Conservation (phyloP, 2,888 invertebrate species). For the Aspidapion aeneum region DNA sequence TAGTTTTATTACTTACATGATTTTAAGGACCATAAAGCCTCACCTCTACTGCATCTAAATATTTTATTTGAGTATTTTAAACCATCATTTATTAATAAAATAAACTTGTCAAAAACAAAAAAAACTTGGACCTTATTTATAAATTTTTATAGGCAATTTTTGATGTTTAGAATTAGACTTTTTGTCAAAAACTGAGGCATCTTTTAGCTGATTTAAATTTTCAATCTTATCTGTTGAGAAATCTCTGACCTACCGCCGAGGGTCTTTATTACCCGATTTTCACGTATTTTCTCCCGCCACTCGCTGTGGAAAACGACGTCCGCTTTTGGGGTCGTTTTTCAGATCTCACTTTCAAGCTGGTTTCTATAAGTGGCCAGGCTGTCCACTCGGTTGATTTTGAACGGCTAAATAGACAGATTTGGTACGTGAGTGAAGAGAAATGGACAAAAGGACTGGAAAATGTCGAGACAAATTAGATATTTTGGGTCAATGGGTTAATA, state of each 20-base stretch:
- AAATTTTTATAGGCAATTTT: too few species aligned
- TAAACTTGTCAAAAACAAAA: too few species aligned
- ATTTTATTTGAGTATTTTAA: too few species aligned
- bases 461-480: background rate
- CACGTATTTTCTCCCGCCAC: constrained; percentile 20
- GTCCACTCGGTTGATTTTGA: background rate
- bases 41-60: too few species aligned
- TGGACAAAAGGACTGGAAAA: background rate
- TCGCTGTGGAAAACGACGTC: constrained; percentile 17
- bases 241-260: background rate
- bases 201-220: too few species aligned
- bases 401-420: background rate
- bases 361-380: constrained; percentile 7
- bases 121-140: too few species aligned
- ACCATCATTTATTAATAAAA: too few species aligned
- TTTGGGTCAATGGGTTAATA: background rate
- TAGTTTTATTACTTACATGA: too few species aligned
- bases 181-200: too few species aligned
- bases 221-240: too few species aligned
- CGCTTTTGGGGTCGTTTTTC: constrained; percentile 3
- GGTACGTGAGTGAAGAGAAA: background rate
- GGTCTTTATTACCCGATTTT: constrained; percentile 24
- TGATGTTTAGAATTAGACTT: too few species aligned
- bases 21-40: too few species aligned
- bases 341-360: constrained; percentile 3